Base-by-base conservation (phyloP, 2,797 vertebrate genomes). In the Enteromius mattozi region DNA sequence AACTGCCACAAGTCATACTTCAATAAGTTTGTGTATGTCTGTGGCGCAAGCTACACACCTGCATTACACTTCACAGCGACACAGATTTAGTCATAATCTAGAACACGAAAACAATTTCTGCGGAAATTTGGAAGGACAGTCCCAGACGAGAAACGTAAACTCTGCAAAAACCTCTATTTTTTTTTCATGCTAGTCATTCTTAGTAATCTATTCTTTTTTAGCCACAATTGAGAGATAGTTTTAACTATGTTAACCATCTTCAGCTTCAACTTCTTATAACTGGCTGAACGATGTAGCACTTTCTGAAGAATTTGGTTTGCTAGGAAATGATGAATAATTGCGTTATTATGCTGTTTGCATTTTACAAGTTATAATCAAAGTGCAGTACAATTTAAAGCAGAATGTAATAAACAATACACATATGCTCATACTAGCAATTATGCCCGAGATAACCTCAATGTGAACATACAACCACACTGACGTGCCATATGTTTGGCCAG, bases 51-150 rank as follows among this genome's bases (percentile, higher is more conserved):
- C 54, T 30, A 42, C n/a, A 59, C 47, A 82, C 30, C 59, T 21
- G 81, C 59, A 54, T 6, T 51, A 42, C 7, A 14, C 21, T 49
- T 65, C 45, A 76, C 33, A 82, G 30, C 24, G 59, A 49, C 30
- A 59, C 59, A 82, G 45, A 54, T 76, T 82, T 66, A 82, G 71
- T 66, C 71, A 76, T 40, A 66, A 76, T 68, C 33, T 76, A 51
- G 16, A 54, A 19, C 35, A 54, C 33, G 16, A 27, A 56, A 54
- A 45, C 45, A 6, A 4, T 78, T 83, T 83, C 82, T 69, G 47
- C 1, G 13, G 65, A 84, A 84, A 78, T 78, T 69, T 47, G 19
- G 65, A 54, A 84, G 82, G 74, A 69, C 63, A 59, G 61, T 66
- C 74, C 82, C 82, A 83, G 17, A 4, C 16, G 61, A 56, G 70